Percentiles rank a stretch among this genome's conserved stretches.
These are phyloP conservation scores for Iphiclides podalirius DNA, from an alignment of 2,888 invertebrate genomes.

Conservation along the genomic window DNA sequence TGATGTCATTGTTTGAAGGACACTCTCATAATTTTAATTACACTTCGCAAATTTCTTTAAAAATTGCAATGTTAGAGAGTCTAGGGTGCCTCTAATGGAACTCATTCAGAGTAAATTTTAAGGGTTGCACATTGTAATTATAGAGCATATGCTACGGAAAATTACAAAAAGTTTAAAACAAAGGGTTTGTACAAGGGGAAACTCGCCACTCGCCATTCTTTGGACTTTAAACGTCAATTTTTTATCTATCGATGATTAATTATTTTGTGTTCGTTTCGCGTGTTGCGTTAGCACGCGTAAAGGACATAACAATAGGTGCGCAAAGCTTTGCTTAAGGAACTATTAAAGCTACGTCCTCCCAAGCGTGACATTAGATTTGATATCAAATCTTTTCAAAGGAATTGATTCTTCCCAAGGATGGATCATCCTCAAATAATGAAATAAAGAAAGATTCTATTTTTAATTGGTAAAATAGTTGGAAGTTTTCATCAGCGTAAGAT, in stretches of 20 bases:
- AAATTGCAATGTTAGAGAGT: conserved; percentile 13
- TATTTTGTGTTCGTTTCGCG: background rate
- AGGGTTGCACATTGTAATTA: conserved; percentile 18
- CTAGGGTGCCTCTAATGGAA: conserved; percentile 20
- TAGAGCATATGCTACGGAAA: conserved; percentile 18
- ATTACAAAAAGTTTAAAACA: conserved; percentile 17
- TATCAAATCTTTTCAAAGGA: too few relatives aligned
- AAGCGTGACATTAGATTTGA: too few relatives aligned
- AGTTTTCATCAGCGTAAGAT: too few relatives aligned
- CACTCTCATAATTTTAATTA: conserved; percentile 20
- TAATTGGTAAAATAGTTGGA: too few relatives aligned
- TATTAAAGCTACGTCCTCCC: too few relatives aligned
- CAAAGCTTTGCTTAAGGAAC: too few relatives aligned
- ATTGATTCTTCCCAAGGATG: too few relatives aligned
- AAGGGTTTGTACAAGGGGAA: conserved; percentile 7
- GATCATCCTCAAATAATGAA: too few relatives aligned
- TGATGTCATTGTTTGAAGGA: conserved; percentile 15
- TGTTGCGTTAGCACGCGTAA: too few relatives aligned
- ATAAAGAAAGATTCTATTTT: too few relatives aligned
- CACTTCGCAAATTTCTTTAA: conserved; percentile 19
- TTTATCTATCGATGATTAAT: too few relatives aligned
- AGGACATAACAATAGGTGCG: background rate
- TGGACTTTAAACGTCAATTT: background rate
- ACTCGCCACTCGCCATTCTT: conserved; percentile 4
- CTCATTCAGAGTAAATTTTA: conserved; percentile 17